Evolutionary conservation across 2,113 vertebrate genomes (phyloP).

Genomic region (Trogon surrucura): DNA sequence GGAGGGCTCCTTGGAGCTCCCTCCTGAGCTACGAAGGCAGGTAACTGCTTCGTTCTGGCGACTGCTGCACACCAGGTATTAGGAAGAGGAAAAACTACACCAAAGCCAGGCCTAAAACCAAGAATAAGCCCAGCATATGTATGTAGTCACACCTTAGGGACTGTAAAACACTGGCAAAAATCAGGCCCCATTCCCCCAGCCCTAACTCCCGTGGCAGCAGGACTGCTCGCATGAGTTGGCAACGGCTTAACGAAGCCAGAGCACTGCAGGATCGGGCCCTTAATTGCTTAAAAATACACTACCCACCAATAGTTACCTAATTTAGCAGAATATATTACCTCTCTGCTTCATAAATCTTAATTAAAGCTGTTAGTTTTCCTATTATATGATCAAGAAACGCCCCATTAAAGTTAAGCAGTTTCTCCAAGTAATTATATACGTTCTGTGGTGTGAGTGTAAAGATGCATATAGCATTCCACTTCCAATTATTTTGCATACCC

Average conservation of each 20-base stretch:
- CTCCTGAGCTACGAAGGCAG: accelerated
- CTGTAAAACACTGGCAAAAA: background rate
- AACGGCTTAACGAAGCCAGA: background rate
- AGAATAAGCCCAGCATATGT: accelerated
- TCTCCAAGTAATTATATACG: constrained; percentile 82
- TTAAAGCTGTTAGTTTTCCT: constrained; percentile 88
- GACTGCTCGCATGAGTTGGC: background rate
- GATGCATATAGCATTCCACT: constrained; percentile 55
- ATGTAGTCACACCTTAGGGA: background rate
- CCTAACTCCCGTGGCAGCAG: background rate
- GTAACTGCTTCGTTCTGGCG: accelerated
- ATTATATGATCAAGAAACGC: constrained; percentile 83
- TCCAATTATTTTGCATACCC: constrained; percentile 76
- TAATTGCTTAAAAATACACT: constrained; percentile 78
- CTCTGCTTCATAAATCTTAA: constrained; percentile 94
- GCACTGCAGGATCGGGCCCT: constrained; percentile 35
- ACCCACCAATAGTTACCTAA: constrained; percentile 83
- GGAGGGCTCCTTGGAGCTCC: background rate
- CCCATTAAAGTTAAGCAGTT: constrained; percentile 84
- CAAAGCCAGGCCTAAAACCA: background rate
- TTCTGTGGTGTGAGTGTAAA: constrained; percentile 45
- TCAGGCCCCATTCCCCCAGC: background rate
- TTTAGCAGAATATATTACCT: constrained; percentile 87
- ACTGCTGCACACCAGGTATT: background rate
- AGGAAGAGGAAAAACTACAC: background rate